phyloP scores from a whole-genome alignment of 1,140 invertebrate species.

The Amyelois transitella region DNA sequence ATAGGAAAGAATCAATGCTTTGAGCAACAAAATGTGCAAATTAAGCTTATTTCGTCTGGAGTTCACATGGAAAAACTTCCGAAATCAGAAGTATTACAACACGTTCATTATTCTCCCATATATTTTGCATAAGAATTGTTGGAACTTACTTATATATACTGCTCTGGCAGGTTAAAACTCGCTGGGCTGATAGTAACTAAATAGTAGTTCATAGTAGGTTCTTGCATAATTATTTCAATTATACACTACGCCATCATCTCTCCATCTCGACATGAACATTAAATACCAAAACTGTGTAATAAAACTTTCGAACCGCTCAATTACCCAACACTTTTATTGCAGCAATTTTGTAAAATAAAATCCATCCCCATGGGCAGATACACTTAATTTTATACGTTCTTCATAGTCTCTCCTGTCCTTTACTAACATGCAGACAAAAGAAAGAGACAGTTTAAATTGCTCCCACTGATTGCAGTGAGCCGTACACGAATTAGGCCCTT shows the following conservation, averaged over 20 bases:
- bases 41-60: too few species aligned
- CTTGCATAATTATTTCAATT: background rate
- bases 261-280: conserved; percentile 8
- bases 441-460: conserved; percentile 47
- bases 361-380: conserved; percentile 45
- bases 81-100: too few species aligned
- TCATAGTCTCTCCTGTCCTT: conserved; percentile 34
- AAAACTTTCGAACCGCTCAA: conserved; percentile 47
- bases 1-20: too few species aligned
- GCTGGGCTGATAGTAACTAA: background rate
- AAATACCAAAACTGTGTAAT: conserved; percentile 25
- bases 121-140: background rate
- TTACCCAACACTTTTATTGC: conserved; percentile 53
- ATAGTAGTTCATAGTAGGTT: background rate
- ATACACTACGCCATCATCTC: conserved; percentile 5
- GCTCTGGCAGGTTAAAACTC: background rate
- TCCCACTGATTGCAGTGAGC: conserved; percentile 60
- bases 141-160: background rate
- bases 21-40: too few species aligned
- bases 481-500: conserved; percentile 64
- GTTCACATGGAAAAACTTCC: too few species aligned
- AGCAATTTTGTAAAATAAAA: conserved; percentile 55
- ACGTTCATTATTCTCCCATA: too few species aligned
- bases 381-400: conserved; percentile 56
- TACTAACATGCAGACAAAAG: conserved; percentile 17